phyloP scores from a whole-genome alignment of 30 jellyfish, hydroid and myxozoan species.

The Aurelia sp. region DNA sequence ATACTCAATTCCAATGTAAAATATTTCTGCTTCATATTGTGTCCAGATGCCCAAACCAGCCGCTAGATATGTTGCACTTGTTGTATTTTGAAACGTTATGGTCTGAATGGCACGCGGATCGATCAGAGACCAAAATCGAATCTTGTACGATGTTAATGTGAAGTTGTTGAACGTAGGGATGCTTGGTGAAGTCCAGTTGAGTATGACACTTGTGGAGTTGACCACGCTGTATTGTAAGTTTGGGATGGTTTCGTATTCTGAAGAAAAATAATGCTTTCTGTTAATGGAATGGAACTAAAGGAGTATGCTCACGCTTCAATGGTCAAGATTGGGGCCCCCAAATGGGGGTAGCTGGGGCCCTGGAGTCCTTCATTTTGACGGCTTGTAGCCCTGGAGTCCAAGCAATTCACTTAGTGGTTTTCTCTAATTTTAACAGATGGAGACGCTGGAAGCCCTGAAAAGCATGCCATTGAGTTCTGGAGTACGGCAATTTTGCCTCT shows the following conservation, averaged over 20 bases:
- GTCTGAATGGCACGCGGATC: background rate
- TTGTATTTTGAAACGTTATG: background rate
- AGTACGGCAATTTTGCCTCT: too few species aligned
- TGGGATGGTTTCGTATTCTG: slow-evolving; percentile 16
- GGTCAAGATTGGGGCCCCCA: too few species aligned
- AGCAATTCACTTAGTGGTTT: too few species aligned
- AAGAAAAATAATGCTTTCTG: background rate
- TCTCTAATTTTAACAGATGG: too few species aligned
- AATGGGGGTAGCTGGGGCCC: too few species aligned
- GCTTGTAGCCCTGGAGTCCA: too few species aligned
- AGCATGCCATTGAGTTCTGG: too few species aligned
- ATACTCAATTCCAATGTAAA: slow-evolving; percentile 16
- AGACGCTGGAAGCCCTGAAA: too few species aligned
- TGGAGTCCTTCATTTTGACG: too few species aligned
- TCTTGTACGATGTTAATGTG: slow-evolving; percentile 7
- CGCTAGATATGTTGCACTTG: background rate
- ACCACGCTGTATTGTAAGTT: slow-evolving; percentile 9
- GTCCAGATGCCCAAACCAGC: slow-evolving; percentile 38
- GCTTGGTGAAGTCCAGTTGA: slow-evolving; percentile 16
- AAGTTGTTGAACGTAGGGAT: slow-evolving; percentile 12
- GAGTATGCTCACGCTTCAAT: too few species aligned
- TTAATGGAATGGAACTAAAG: too few species aligned
- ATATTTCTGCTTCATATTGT: slow-evolving; percentile 5
- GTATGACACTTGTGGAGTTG: slow-evolving; percentile 28
- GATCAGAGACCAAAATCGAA: slow-evolving; percentile 22